Evolutionary conservation across 2,113 vertebrate species (phyloP).

Genomic region (Hippocampus abdominalis): DNA sequence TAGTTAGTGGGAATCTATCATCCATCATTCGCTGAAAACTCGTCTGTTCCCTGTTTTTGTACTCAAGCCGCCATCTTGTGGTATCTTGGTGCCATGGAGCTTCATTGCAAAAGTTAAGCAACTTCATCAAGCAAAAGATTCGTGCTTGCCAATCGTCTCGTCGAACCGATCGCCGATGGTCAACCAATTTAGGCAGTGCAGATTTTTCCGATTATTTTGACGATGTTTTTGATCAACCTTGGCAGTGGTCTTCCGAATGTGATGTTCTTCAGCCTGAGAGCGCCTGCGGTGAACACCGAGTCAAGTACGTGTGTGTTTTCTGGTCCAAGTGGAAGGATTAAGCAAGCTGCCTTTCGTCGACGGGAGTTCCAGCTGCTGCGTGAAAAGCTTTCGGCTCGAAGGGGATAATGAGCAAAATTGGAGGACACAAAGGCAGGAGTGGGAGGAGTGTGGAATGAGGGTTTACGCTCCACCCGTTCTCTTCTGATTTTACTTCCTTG

Average conservation of each 20-base stretch:
- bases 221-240: neutral
- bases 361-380: slow-evolving; percentile 39
- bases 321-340: slow-evolving; percentile 47
- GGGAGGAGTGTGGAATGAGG: slow-evolving; percentile 19
- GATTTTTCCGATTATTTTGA: too few species aligned
- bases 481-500: slow-evolving; percentile 41
- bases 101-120: too few species aligned
- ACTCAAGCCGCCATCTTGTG: too few species aligned
- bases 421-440: slow-evolving; percentile 25
- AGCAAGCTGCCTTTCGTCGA: slow-evolving; percentile 31
- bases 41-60: too few species aligned
- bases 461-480: slow-evolving; percentile 40
- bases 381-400: slow-evolving; percentile 48
- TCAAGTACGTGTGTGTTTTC: neutral
- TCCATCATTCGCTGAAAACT: too few species aligned
- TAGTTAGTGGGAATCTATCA: too few species aligned
- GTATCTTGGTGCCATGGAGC: too few species aligned
- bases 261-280: neutral
- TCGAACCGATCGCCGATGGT: too few species aligned
- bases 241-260: neutral
- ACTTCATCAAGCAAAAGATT: too few species aligned
- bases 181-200: too few species aligned
- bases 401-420: slow-evolving; percentile 30
- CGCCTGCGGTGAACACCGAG: neutral
- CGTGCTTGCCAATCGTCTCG: too few species aligned